A percentile compares a stretch with the other conserved stretches of the same genome.
Evolutionary conservation across 1,140 invertebrate genomes (phyloP).

Genomic region (Armadillidium nasatum): DNA sequence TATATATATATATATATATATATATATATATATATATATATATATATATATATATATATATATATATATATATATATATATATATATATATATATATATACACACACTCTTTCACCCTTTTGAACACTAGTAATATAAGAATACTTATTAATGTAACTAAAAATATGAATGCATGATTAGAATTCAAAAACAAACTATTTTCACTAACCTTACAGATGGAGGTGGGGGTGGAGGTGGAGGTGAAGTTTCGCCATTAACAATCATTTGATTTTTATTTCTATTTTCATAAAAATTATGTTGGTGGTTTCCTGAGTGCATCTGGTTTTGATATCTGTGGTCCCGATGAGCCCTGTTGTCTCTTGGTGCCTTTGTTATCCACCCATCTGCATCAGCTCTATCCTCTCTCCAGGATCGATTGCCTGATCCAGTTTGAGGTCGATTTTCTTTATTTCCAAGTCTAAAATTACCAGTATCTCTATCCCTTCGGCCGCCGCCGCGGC

Average conservation of each 20-base stretch:
- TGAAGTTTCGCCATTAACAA: slow-evolving; percentile 30
- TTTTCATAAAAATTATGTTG: slow-evolving; percentile 12
- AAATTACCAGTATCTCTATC: slow-evolving; percentile 22
- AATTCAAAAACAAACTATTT: too few species aligned
- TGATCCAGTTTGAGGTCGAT: slow-evolving; percentile 23
- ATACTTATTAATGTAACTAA: too few species aligned
- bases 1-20: too few species aligned
- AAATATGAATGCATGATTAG: too few species aligned
- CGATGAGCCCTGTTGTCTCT: slow-evolving; percentile 28
- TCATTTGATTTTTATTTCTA: neutral
- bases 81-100: too few species aligned
- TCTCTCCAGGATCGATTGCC: slow-evolving; percentile 30
- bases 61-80: too few species aligned
- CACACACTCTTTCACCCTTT: too few species aligned
- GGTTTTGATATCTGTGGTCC: slow-evolving; percentile 19
- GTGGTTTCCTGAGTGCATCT: neutral
- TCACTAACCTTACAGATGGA: too few species aligned
- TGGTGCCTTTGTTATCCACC: slow-evolving; percentile 36
- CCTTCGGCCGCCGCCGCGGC: neutral
- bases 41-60: too few species aligned
- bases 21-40: too few species aligned
- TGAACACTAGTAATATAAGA: too few species aligned
- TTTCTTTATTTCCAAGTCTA: slow-evolving; percentile 20
- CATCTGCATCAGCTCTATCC: slow-evolving; percentile 33
- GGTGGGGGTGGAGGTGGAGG: slow-evolving; percentile 25